Conservation (phyloP, 2,888 invertebrate species). For the Brenthis daphne region DNA sequence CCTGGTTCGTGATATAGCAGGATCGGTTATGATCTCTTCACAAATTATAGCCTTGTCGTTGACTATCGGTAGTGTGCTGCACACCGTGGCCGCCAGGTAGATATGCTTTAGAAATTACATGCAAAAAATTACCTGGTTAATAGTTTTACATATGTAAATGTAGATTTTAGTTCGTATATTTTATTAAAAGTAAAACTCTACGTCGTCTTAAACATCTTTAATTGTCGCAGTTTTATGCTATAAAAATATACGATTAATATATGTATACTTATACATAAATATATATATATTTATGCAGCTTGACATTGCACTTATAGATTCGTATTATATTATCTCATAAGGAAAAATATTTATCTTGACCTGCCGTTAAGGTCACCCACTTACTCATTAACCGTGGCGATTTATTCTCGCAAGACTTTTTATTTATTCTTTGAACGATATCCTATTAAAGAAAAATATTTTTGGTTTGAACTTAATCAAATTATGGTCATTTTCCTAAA, state of each 20-base stretch:
- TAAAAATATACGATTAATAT: too few relatives aligned
- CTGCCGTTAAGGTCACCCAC: slow-evolving; percentile 15
- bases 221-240: too few relatives aligned
- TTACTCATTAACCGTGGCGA: slow-evolving; percentile 19
- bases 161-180: too few relatives aligned
- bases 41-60: slow-evolving; percentile 58
- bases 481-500: too few relatives aligned
- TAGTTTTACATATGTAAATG: too few relatives aligned
- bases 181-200: too few relatives aligned
- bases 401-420: slow-evolving; percentile 3
- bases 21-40: slow-evolving; percentile 64
- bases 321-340: neutral
- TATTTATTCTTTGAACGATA: neutral
- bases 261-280: too few relatives aligned
- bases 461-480: too few relatives aligned
- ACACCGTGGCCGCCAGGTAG: slow-evolving; percentile 69
- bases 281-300: too few relatives aligned
- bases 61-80: slow-evolving; percentile 71
- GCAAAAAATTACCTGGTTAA: neutral
- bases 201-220: too few relatives aligned
- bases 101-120: slow-evolving; percentile 56
- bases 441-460: too few relatives aligned
- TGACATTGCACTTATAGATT: slow-evolving; percentile 1
- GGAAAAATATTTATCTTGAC: slow-evolving; percentile 19
- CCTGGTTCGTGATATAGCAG: slow-evolving; percentile 62